Evolutionary conservation across 2,888 invertebrate species (phyloP).

Genomic region (Nemurella pictetii): DNA sequence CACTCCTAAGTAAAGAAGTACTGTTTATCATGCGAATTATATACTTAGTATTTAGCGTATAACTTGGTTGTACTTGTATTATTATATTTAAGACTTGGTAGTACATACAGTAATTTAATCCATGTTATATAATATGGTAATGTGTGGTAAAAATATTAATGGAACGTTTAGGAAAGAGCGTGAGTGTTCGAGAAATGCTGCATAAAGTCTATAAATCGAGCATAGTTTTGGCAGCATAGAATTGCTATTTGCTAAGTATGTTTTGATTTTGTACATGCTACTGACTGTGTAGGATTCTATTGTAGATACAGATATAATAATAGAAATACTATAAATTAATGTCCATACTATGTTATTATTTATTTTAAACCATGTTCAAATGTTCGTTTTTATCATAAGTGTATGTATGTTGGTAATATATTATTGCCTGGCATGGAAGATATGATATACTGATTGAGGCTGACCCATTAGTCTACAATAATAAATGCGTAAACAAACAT

Average conservation of each 20-base stretch:
- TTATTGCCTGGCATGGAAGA: background rate
- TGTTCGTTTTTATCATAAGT: background rate
- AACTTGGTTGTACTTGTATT: constrained; percentile 15
- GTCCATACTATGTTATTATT: constrained; percentile 32
- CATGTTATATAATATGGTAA: background rate
- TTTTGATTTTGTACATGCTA: background rate
- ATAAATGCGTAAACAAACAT: background rate
- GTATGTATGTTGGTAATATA: background rate
- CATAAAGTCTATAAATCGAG: background rate
- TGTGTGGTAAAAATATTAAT: background rate
- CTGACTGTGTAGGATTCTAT: constrained; percentile 10
- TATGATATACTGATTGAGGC: constrained; percentile 7
- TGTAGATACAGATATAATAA: constrained; percentile 29
- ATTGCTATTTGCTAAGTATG: background rate
- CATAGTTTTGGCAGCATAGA: background rate
- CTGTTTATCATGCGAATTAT: background rate
- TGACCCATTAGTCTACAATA: constrained; percentile 19
- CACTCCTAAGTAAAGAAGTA: constrained; percentile 7
- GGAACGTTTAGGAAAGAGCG: background rate
- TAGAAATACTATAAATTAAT: constrained; percentile 34
- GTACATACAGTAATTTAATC: background rate
- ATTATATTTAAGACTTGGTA: constrained; percentile 1
- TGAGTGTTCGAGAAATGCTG: background rate
- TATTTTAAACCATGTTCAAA: constrained; percentile 34
- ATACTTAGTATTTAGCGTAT: background rate